phyloP scores from a whole-genome alignment of 2,888 invertebrate genomes.

The Cremastinae sp. region DNA sequence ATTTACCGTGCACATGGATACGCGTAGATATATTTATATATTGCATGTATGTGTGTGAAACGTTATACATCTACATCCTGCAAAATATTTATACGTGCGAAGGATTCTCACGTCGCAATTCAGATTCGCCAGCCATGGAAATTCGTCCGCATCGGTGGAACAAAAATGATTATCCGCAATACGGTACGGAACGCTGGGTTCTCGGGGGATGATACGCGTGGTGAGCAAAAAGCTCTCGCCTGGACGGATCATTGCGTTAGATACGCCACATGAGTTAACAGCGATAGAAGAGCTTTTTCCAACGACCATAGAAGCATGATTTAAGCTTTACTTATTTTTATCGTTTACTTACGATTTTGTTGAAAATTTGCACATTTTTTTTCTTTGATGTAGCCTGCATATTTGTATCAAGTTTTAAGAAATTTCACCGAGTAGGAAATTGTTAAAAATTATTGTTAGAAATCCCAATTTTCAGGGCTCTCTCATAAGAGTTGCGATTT shows the following conservation, averaged over 20 bases:
- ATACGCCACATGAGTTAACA: not conserved
- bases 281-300: not conserved
- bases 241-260: not conserved
- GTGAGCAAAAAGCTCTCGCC: constrained; percentile 35
- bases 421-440: no score
- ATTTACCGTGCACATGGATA: not conserved
- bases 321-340: no score
- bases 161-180: constrained; percentile 35
- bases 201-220: constrained; percentile 18
- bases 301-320: no score
- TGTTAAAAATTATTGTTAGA: no score
- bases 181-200: constrained; percentile 18
- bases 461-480: no score
- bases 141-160: constrained; percentile 45
- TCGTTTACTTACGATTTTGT: no score
- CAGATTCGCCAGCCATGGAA: constrained; percentile 31
- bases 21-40: no score
- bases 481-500: no score
- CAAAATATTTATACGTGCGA: not conserved
- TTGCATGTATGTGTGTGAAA: not conserved
- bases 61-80: not conserved
- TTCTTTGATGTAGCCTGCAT: no score
- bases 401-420: no score
- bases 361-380: no score
- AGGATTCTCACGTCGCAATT: constrained; percentile 19